Base-by-base conservation (phyloP, 2,797 vertebrate species). In the Alectoris magna region DNA sequence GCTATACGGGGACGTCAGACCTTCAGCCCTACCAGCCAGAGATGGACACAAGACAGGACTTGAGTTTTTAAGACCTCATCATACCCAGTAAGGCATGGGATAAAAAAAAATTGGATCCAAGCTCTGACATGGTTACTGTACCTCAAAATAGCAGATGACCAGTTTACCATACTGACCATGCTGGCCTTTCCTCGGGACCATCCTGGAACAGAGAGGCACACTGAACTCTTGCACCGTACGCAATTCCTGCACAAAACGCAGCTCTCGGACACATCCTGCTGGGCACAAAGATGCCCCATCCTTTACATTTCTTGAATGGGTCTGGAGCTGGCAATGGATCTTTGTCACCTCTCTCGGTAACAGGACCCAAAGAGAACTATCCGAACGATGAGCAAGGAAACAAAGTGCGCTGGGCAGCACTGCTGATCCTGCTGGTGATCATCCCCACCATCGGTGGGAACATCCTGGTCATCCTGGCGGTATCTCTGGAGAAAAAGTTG, bases 401-500 rank as follows among this genome's bases (percentile, higher is more conserved):
- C 53, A 97, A 90, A 84, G 97, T 98, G 48, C 97, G 94, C 64
- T 99, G 99, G 99, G 98, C 98, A 22, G 98, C 99, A 11, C 83
- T 99, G 89, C 98, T 99, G 91, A 98, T 99, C 19, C 91, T 99
- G 62, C 95, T 98, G 96, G 98, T 99, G 92, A 99, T 99, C 96
- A 98, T 99, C 77, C 99, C 99, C 80, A 99, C 99, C 24, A 98
- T 99, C 1, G 99, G 98, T 43, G 99, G 99, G 21, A 99, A 99
- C 93, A 99, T 99, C 93, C 98, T 99, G 27, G 99, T 99, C 88
- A 99, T 99, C 95, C 96, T 99, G 77, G 99, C 99, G 0, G 98
- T 99, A 51, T 99, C 99, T 6, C 97, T 99, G 90, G 99, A 99
- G 96, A 99, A 98, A 64, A 99, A 99, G 97, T 97, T 99, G 86